Percentiles rank a stretch among this genome's conserved stretches.
These are phyloP conservation scores for Oreochromis aureus DNA, from an alignment of 2,113 vertebrate genomes.

Conservation along the genomic window DNA sequence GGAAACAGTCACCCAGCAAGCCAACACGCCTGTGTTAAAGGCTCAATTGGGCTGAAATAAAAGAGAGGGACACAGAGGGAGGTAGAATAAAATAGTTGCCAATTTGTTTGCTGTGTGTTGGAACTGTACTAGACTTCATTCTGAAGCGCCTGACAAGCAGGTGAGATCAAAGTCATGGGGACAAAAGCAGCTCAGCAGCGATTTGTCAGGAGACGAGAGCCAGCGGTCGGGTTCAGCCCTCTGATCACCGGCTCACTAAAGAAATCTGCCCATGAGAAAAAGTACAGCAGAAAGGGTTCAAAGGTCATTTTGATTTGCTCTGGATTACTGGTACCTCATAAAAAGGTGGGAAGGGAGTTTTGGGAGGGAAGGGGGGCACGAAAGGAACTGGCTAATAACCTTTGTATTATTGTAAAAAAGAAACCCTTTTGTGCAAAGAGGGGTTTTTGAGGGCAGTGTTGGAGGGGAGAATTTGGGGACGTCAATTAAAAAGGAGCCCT, in stretches of 20 bases:
- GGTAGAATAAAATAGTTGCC: constrained; percentile 79
- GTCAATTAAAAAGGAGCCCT: constrained; percentile 79
- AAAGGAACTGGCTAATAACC: constrained; percentile 83
- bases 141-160: constrained; percentile 85
- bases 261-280: constrained; percentile 90
- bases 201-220: constrained; percentile 93
- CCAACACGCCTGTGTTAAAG: background rate
- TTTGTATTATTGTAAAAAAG: constrained; percentile 77
- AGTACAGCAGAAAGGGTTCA: constrained; percentile 94
- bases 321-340: constrained; percentile 86
- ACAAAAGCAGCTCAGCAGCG: constrained; percentile 91
- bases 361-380: constrained; percentile 55
- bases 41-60: background rate
- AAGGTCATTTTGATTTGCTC: constrained; percentile 93
- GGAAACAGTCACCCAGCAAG: background rate
- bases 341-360: constrained; percentile 53
- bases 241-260: constrained; percentile 87
- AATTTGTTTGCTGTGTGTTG: constrained; percentile 88
- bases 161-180: constrained; percentile 89
- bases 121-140: constrained; percentile 87
- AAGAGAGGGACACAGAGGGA: background rate
- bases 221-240: constrained; percentile 83
- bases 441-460: constrained; percentile 46
- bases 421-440: constrained; percentile 76
- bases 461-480: constrained; percentile 67